Evolutionary conservation across 2,113 vertebrate genomes (phyloP), one percentile per base, ranked within the genome.

Genomic region (Actinemys pallida): DNA sequence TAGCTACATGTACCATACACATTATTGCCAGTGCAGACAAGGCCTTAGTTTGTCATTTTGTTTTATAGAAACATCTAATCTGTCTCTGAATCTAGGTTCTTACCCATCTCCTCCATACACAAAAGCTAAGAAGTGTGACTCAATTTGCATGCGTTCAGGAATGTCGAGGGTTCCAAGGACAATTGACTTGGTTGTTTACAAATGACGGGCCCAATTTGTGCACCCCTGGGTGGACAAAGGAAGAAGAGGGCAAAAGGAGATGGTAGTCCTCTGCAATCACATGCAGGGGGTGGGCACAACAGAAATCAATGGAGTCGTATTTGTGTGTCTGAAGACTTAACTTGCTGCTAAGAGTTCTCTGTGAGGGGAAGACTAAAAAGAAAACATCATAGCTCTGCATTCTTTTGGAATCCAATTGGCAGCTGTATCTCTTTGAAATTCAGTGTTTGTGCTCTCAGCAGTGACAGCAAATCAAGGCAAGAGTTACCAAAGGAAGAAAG

Each of bases 231-330:
- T 20, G 17, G 16, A 72, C n/a, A 39, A 35, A 39, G 42, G 75
- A 47, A 27, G 24, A 84, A 93, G 95, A 96, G 96, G 95, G 79
- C 8, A 1, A 84, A 84, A 91, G 69, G 87, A 92, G 42, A 49
- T 52, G 50, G 89, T 84, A 92, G 96, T 95, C 96, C 93, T 84
- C 87, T 56, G 57, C 6, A 9, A 1, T 92, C 95, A 93, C 96
- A 97, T 95, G 95, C 93, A 95, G 93, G 96, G 75, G 54, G 85
- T 87, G 47, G 19, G 35, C 87, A 86, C 56, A 79, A 45, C 94
- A 59, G 96, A 97, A 97, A 97, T 96, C 97, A 94, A 95, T 96
- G 96, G 96, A 97, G 82, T 84, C 81, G 81, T 76, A 52, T 93
- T 91, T 49, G 65, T 89, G 87, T 20, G 29, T 82, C 89, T 96